Percentiles rank a stretch among this genome's conserved stretches.
These are phyloP conservation scores for Larimichthys polyactis DNA, from an alignment of 2,113 vertebrate species.

Conservation along the genomic window DNA sequence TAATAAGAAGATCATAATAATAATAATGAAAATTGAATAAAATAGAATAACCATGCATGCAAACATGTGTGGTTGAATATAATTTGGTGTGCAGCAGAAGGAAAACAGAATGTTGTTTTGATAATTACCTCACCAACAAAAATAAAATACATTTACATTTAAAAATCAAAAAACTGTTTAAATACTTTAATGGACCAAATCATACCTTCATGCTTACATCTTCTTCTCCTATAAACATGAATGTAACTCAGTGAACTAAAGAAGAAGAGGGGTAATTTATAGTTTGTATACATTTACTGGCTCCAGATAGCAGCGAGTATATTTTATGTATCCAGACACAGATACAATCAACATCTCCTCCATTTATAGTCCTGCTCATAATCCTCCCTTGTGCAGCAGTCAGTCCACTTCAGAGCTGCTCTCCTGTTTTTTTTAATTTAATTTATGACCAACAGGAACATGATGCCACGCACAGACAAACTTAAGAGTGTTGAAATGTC, in stretches of 20 bases:
- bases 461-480: neutral
- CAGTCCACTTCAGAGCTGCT: neutral
- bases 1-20: neutral
- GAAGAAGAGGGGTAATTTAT: conserved; percentile 86
- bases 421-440: neutral
- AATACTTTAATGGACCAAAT: conserved; percentile 48
- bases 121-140: neutral
- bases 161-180: neutral
- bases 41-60: neutral
- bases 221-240: conserved; percentile 53
- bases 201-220: conserved; percentile 77
- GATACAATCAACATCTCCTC: conserved; percentile 79
- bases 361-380: conserved; percentile 83
- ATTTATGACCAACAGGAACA: conserved; percentile 11
- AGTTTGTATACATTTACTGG: conserved; percentile 92
- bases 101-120: neutral
- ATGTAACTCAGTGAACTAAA: conserved; percentile 41
- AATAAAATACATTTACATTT: no score
- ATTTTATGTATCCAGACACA: conserved; percentile 83
- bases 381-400: conserved; percentile 14
- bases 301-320: conserved; percentile 90
- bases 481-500: conserved; percentile 37
- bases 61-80: neutral
- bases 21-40: no score
- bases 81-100: neutral